Conservation (phyloP, 2,113 vertebrate genomes). For the Phaetusa simplex region DNA sequence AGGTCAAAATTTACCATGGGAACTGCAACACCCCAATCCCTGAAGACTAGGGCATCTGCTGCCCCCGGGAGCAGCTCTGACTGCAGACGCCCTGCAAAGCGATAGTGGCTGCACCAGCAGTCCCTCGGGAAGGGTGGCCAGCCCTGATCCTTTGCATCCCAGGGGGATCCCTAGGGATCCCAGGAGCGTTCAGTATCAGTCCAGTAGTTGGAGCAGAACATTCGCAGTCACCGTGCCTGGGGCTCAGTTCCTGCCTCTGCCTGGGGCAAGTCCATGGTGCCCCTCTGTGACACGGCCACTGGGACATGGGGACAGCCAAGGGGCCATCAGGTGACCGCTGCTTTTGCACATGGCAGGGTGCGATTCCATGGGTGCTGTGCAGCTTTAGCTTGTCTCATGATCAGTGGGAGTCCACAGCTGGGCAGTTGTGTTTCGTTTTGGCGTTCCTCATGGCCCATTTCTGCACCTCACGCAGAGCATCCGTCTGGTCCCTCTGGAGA, state of each 20-base stretch:
- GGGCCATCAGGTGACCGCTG: neutral
- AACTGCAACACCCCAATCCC: conserved; percentile 95
- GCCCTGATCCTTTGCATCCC: neutral
- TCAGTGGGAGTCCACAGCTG: rapidly evolving
- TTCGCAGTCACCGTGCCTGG: neutral
- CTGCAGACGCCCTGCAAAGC: neutral
- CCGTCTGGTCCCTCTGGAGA: neutral
- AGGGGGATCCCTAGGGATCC: neutral
- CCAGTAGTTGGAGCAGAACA: neutral
- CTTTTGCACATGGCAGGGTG: neutral
- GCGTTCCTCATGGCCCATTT: neutral
- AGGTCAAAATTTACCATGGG: conserved; percentile 89
- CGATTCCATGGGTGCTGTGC: neutral
- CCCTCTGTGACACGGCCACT: neutral
- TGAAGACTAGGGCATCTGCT: conserved; percentile 68
- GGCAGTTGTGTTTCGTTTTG: neutral
- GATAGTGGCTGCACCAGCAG: neutral
- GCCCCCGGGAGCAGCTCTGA: neutral
- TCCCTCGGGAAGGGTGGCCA: neutral
- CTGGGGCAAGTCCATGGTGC: neutral
- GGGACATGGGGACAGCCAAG: rapidly evolving
- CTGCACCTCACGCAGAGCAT: neutral
- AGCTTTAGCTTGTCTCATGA: neutral
- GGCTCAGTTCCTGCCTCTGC: neutral
- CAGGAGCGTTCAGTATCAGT: neutral